Evolutionary conservation across 1,140 invertebrate species (phyloP).

Genomic region (Pantala flavescens): DNA sequence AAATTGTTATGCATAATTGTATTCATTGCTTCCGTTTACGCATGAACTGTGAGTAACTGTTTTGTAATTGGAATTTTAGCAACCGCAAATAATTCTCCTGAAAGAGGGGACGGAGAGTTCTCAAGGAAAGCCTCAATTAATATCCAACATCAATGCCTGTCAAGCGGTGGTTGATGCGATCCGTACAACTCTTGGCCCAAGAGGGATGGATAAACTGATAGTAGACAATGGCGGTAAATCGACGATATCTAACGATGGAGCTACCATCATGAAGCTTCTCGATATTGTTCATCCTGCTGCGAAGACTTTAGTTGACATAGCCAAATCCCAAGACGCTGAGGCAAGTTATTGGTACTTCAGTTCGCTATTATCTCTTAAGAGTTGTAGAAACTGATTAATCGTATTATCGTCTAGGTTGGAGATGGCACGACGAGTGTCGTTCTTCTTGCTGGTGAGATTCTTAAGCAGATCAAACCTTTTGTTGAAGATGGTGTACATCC

Average conservation of each 20-base stretch:
- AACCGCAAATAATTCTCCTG: slow-evolving; percentile 94
- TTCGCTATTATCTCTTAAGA: too few species aligned
- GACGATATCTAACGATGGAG: slow-evolving; percentile 98
- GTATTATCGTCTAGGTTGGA: slow-evolving; percentile 60
- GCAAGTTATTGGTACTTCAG: slow-evolving; percentile 41
- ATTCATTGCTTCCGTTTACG: too few species aligned
- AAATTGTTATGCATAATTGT: too few species aligned
- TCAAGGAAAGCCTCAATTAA: slow-evolving; percentile 90
- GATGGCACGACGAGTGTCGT: slow-evolving; percentile 98
- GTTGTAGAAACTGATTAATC: neutral
- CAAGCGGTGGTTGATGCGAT: slow-evolving; percentile 90
- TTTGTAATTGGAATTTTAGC: slow-evolving; percentile 41
- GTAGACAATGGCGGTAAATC: slow-evolving; percentile 79
- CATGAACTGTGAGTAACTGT: too few species aligned
- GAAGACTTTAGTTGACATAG: slow-evolving; percentile 95
- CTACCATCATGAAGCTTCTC: slow-evolving; percentile 94
- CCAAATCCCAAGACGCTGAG: slow-evolving; percentile 98
- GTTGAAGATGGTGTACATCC: slow-evolving; percentile 97
- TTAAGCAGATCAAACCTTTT: slow-evolving; percentile 91
- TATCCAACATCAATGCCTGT: slow-evolving; percentile 99
- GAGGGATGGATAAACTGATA: slow-evolving; percentile 99
- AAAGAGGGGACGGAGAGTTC: slow-evolving; percentile 96
- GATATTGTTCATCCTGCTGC: slow-evolving; percentile 98
- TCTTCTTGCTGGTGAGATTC: slow-evolving; percentile 85
- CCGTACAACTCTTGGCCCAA: slow-evolving; percentile 91